Conservation (phyloP, 1,140 invertebrate species). For the Tetramorium alpestre region DNA sequence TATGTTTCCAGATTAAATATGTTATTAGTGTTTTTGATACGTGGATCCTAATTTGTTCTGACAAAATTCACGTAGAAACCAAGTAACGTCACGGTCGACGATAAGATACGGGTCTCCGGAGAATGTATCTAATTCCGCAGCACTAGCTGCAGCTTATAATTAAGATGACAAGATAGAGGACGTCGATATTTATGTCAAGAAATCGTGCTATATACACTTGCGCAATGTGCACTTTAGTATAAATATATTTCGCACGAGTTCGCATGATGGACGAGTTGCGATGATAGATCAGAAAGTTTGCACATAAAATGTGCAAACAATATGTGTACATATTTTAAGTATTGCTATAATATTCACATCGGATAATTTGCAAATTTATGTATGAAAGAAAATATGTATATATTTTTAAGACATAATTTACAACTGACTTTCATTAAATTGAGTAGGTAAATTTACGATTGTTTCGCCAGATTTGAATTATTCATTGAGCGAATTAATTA, state of each 20-base stretch:
- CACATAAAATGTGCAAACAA: background rate
- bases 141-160: constrained; percentile 34
- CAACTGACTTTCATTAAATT: constrained; percentile 52
- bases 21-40: background rate
- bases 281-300: background rate
- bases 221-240: background rate
- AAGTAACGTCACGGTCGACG: background rate
- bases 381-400: constrained; percentile 9
- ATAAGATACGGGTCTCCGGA: constrained; percentile 49
- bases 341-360: background rate
- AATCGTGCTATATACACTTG: background rate
- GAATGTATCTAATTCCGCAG: constrained; percentile 45
- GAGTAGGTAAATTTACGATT: constrained; percentile 47
- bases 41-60: background rate
- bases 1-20: background rate
- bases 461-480: constrained; percentile 35
- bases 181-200: constrained; percentile 47
- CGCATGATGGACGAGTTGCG: background rate
- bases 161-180: constrained; percentile 36
- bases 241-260: background rate
- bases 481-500: constrained; percentile 58
- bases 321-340: background rate
- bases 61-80: constrained; percentile 22
- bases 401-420: constrained; percentile 38
- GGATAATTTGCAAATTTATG: constrained; percentile 35